phyloP scores from a whole-genome alignment of 2,797 vertebrate species.

The Danio aesculapii region DNA sequence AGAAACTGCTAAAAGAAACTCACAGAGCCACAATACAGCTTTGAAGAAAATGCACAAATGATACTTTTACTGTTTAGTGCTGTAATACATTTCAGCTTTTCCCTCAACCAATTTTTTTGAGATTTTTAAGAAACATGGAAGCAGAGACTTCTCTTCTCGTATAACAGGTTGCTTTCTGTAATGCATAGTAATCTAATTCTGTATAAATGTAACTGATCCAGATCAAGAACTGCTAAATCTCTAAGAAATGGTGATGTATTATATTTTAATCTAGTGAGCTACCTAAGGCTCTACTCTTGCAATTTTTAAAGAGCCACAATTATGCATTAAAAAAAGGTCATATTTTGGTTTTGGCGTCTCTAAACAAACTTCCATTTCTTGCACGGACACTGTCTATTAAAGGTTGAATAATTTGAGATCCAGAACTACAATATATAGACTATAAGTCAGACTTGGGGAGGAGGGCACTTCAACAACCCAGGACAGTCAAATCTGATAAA shows the following conservation, averaged over 20 bases:
- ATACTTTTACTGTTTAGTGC: not conserved
- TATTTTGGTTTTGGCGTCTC: too few species aligned
- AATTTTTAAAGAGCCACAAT: too few species aligned
- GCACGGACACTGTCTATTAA: too few species aligned
- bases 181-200: conserved; percentile 43
- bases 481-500: too few species aligned
- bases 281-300: not conserved
- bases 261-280: not conserved
- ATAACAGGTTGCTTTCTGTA: conserved; percentile 20
- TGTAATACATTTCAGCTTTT: conserved; percentile 5
- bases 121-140: not conserved
- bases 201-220: conserved; percentile 15
- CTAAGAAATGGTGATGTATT: conserved; percentile 4
- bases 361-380: too few species aligned
- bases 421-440: too few species aligned
- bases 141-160: conserved; percentile 2
- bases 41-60: not conserved
- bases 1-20: not conserved
- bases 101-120: not conserved
- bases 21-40: not conserved
- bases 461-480: too few species aligned
- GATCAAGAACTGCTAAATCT: not conserved
- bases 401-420: too few species aligned
- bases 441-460: too few species aligned
- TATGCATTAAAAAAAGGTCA: too few species aligned